Evolutionary conservation across 2,113 vertebrate genomes (phyloP), one percentile per base, ranked within the genome.

Genomic region (Lethenteron camtschaticum): DNA sequence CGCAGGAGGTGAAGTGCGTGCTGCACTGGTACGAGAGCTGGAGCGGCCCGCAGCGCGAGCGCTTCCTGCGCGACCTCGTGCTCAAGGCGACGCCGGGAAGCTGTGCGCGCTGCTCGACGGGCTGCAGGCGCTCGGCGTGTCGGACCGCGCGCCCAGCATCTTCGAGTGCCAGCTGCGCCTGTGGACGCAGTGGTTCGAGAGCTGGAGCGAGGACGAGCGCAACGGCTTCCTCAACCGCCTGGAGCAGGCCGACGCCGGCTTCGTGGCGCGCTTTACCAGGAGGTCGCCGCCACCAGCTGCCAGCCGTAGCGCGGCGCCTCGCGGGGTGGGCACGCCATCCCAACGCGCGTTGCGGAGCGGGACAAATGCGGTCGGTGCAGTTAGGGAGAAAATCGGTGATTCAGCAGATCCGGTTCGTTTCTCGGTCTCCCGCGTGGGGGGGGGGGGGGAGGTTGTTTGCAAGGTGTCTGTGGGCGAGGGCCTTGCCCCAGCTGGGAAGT

Each of bases 181-280:
- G 72, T 92, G 88, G 88, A 85, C 79, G 72, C 88, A 88, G 78
- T 90, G 87, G 88, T 92, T 90, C 74, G 82, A 84, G 74, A 79
- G 85, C 24, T 92, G 88, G 88, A 79, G 80, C 66, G 85, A 89
- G 69, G 79, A 84, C 68, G 87, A 90, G 70, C 81, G 85, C 70
- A 90, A 89, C 75, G 77, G 81, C 60, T 88, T 90, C 75, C 74
- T 92, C 60, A 80, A 80, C 73, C 79, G 80, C 56, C 75, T 92
- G 72, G 86, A 90, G 56, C 79, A 83, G 69, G 76, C 70, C 56
- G 84, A 86, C 58, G 80, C 88, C 1, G 74, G 72, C n/a, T 85
- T 89, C 70, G 83, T 86, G 7, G 79, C 80, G 9, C 81, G 80
- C 41, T 89, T 75, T 87, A 86, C 75, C 80, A 73, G 73, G 81